Base-by-base conservation (phyloP, 2,797 vertebrate genomes). In the Tinamus major region DNA sequence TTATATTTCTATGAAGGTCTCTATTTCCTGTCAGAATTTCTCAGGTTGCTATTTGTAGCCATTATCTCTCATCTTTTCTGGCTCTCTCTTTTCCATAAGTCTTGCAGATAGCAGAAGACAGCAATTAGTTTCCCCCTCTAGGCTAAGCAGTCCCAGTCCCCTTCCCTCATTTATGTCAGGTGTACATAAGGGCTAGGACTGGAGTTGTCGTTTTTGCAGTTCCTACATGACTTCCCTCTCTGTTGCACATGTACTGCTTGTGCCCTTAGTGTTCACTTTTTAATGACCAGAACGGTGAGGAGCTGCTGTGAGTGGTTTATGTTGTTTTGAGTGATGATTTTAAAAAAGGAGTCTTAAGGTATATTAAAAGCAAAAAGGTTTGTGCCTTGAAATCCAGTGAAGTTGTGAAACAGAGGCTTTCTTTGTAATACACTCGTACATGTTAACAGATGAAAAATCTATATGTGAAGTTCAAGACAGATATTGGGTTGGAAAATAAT, bases 351-450 rank as follows among this genome's bases (percentile, higher is more conserved):
- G 23, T 26, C 42, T 89, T 56, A 49, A 44, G 33, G 18, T 71
- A n/a, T 59, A 42, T 55, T 75, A 44, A 88, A 82, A 5, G 8
- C 0, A 35, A 55, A 93, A 82, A 44, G 2, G 0, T 29, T 31
- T 20, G 7, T 69, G 35, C 65, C 89, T 79, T 84, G 79, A 81
- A 87, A 80, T 87, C 53, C 33, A 49, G 53, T 58, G 44, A 44
- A n/a, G 37, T 62, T 8, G 53, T 6, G 23, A 89, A 72, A 7
- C 33, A 53, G 35, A 70, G 0, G 0, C 24, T 75, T 90, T 63
- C 35, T 85, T 67, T 78, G 24, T 72, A 59, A 24, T 68, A 20
- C 26, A 85, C 70, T 72, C 79, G 10, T 79, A 41, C 21, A 8
- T 8, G 79, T 81, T 58, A 63, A 31, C 6, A 79, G 51, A 58